Base-by-base conservation (phyloP, 2,797 vertebrate species). In the Cyclura pinguis region DNA sequence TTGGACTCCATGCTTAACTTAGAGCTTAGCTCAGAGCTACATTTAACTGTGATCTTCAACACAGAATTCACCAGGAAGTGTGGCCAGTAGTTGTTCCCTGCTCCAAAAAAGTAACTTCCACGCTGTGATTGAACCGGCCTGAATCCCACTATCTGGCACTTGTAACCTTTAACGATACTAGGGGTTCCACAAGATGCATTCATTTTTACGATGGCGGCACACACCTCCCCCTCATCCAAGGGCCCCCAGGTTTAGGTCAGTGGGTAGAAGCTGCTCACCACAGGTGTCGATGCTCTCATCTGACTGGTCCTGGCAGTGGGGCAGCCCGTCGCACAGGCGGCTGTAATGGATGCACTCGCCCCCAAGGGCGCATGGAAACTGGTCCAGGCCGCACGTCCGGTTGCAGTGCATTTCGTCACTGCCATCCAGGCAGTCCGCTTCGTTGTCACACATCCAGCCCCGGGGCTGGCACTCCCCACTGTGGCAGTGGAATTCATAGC, bases 361-460 rank as follows among this genome's bases (percentile, higher is more conserved):
- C 73, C 97, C 96, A 0, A 72, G 94, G 73, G 96, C 86, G 3
- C 98, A 99, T 1, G 94, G 93, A 91, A 97, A 93, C 87, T 97
- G 97, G 4, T 96, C 96, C 0, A 94, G 95, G 0, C 92, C 93
- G 13, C 99, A 99, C 5, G 93, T 86, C 4, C 89, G 55, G 0
- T 93, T 88, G 62, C 99, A 99, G 82, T 93, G 93, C 35, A 92
- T 93, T 94, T 99, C 98, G 10, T 99, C 98, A 2, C 97, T 98
- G 3, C 96, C 97, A 0, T 99, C 98, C 9, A 92, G 22, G 90
- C 98, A 98, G 96, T 99, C 98, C 0, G 98, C 98, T 93, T 99
- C 98, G 0, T 97, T 94, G 2, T 99, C 98, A 8, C 98, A 99
- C 4, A 93, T 97, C 99, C 99, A 99, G 4, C 97, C 98, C 86